Conservation (phyloP, 2,113 vertebrate species). For the Erythrocebus patas region DNA sequence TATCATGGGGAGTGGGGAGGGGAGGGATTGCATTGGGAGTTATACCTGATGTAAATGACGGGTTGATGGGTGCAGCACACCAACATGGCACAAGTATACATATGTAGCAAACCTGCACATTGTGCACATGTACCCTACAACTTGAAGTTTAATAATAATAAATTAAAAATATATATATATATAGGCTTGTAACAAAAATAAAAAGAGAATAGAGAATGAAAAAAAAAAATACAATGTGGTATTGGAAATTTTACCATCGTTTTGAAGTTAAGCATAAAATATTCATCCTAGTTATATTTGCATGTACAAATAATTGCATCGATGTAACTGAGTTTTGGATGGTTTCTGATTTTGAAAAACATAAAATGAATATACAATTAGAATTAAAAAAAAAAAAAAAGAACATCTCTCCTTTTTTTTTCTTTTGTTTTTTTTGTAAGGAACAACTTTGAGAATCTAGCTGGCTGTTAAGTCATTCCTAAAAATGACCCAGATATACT, state of each 20-base stretch:
- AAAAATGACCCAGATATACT: neutral
- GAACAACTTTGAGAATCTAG: neutral
- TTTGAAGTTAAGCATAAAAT: neutral
- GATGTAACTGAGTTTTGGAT: neutral
- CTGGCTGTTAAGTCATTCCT: neutral
- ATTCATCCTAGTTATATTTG: neutral
- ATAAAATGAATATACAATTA: neutral
- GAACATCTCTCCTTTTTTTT: neutral
- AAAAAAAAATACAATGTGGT: neutral
- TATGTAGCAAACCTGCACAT: too few relatives aligned
- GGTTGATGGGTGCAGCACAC: too few relatives aligned
- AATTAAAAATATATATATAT: too few relatives aligned
- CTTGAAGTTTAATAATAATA: too few relatives aligned
- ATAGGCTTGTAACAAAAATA: too few relatives aligned
- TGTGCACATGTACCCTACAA: too few relatives aligned
- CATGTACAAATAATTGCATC: neutral
- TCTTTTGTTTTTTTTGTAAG: neutral
- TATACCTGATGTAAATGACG: too few relatives aligned
- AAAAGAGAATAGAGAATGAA: too few relatives aligned
- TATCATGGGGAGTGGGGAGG: too few relatives aligned
- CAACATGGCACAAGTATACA: too few relatives aligned
- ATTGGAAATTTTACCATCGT: neutral
- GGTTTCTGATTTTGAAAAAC: slow-evolving; percentile 36
- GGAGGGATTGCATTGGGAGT: too few relatives aligned
- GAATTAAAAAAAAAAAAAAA: too few relatives aligned